Evolutionary conservation across 2,113 vertebrate genomes (phyloP), one percentile per base, ranked within the genome.

Genomic region (Vimba vimba): DNA sequence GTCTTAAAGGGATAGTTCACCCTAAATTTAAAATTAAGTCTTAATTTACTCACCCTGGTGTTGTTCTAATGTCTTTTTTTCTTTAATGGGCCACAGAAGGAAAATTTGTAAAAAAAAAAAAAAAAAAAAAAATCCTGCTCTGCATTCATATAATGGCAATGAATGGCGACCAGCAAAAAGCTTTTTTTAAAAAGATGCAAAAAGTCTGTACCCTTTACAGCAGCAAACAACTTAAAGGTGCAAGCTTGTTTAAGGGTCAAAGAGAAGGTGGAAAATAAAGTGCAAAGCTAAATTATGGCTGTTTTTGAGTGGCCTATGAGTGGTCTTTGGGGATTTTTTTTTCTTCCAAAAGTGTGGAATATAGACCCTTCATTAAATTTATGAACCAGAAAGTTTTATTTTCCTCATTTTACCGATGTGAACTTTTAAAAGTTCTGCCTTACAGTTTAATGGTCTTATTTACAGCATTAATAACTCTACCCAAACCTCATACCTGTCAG

Each of bases 371-470:
- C 23, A 64, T 64, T 79, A 6, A 7, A 64, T 75, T 50, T 27
- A 75, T 0, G 57, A 80, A 39, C 1, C 23, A 64, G 57, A 25
- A 43, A 45, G n/a, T 80, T 80, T 62, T 27, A 74, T 47, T 47
- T 62, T 47, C n/a, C 39, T 80, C 8, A 47, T 81, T 64, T 81
- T 30, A 19, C n/a, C 4, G 5, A 47, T 30, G 47, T 47, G n/a
- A 81, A 45, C 59, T 36, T 79, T 15, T 75, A 79, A 79, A 79
- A 79, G 78, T 79, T 79, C 57, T 81, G 79, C 79, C 39, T 81
- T 47, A 1, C 59, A 47, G 79, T 81, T 81, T 66, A 81, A 45
- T 81, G 79, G 59, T 43, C 15, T 64, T 81, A 81, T 80, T 80
- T 80, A 80, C 79, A 6, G 59, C 59, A 64, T 66, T 81, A 47